Evolutionary conservation across 2,888 invertebrate species (phyloP).

Genomic region (Dynastes maya): DNA sequence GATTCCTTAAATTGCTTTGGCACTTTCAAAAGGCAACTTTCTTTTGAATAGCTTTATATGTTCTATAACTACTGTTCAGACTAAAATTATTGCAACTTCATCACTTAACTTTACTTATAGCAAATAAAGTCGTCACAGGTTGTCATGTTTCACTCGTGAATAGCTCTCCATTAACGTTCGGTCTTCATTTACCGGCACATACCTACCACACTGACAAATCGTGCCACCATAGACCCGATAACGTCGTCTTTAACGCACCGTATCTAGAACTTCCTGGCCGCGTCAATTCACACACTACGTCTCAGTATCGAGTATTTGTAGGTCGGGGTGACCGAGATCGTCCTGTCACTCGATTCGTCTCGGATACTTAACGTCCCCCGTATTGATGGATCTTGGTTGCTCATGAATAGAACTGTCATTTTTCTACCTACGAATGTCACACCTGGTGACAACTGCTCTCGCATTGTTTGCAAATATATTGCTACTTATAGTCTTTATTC

Average conservation of each 20-base stretch:
- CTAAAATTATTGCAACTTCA: slow-evolving; percentile 1
- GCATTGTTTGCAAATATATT: slow-evolving; percentile 66
- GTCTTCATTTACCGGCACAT: slow-evolving; percentile 21
- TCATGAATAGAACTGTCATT: slow-evolving; percentile 63
- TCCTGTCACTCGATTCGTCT: slow-evolving; percentile 59
- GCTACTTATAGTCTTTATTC: slow-evolving; percentile 56
- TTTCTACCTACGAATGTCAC: slow-evolving; percentile 61
- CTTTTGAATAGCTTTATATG: too few species aligned
- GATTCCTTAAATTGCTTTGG: too few species aligned
- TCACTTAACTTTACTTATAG: slow-evolving; percentile 3
- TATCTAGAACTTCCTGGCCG: slow-evolving; percentile 41
- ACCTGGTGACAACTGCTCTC: slow-evolving; percentile 63
- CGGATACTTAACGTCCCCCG: slow-evolving; percentile 64
- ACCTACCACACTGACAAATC: slow-evolving; percentile 41
- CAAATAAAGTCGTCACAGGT: slow-evolving; percentile 32
- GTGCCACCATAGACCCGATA: slow-evolving; percentile 31
- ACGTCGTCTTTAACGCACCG: slow-evolving; percentile 38
- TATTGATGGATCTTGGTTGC: slow-evolving; percentile 55
- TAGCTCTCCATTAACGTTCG: slow-evolving; percentile 31
- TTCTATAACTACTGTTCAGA: background rate
- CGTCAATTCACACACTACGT: slow-evolving; percentile 43
- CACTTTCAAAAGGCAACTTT: too few species aligned
- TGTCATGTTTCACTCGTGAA: slow-evolving; percentile 24
- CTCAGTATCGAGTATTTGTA: slow-evolving; percentile 23
- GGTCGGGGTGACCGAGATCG: slow-evolving; percentile 46